Evolutionary conservation across 2,888 invertebrate species (phyloP).

Genomic region (Leptinotarsa rubiginosa): DNA sequence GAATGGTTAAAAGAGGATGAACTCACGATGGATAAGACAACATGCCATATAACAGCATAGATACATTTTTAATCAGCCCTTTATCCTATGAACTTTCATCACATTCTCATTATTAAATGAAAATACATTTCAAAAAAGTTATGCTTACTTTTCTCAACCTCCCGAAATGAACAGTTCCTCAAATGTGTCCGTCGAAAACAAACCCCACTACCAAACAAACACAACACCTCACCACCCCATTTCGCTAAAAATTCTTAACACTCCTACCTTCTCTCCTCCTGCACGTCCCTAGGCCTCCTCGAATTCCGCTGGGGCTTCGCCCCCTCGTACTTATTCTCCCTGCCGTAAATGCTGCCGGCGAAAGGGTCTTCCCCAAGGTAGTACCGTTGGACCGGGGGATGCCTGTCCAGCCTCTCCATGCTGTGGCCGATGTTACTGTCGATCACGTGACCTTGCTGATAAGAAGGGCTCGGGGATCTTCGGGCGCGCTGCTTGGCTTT

Average conservation of each 20-base stretch:
- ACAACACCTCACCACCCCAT: background rate
- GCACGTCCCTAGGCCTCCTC: conserved; percentile 59
- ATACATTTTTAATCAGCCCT: too few species aligned
- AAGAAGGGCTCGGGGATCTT: conserved; percentile 72
- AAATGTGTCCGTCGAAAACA: background rate
- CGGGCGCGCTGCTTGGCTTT: conserved; percentile 69
- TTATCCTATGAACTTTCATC: too few species aligned
- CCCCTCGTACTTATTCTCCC: conserved; percentile 86
- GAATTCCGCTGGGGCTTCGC: conserved; percentile 67
- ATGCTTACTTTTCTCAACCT: too few species aligned
- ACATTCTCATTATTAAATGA: too few species aligned
- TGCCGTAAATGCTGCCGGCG: conserved; percentile 84
- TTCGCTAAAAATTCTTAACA: conserved; percentile 16
- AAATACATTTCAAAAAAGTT: too few species aligned
- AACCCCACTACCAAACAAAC: background rate
- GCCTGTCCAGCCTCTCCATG: conserved; percentile 52
- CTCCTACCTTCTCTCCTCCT: conserved; percentile 69
- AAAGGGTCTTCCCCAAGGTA: conserved; percentile 90
- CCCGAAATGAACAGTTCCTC: too few species aligned
- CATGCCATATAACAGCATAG: too few species aligned
- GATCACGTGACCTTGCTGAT: conserved; percentile 70
- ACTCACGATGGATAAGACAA: too few species aligned
- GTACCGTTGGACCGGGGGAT: conserved; percentile 67
- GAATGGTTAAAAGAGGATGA: too few species aligned
- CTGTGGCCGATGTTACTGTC: conserved; percentile 67